Conservation (phyloP, 2,113 vertebrate species). For the Chaetorhynchus papuensis region DNA sequence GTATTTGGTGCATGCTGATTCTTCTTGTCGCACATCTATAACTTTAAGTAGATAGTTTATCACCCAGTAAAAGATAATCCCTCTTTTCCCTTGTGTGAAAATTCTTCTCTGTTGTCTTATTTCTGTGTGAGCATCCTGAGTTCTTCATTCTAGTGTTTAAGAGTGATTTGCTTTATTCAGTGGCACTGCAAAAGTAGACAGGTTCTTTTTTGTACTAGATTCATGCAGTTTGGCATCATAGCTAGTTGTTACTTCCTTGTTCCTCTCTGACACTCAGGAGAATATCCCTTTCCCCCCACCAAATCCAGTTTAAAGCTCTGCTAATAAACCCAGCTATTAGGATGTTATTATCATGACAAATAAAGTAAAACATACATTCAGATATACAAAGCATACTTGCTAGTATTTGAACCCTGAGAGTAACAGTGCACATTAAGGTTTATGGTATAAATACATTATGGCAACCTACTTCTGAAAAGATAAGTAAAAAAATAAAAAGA, state of each 20-base stretch:
- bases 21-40: not conserved
- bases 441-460: not conserved
- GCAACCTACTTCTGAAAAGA: not conserved
- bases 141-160: not conserved
- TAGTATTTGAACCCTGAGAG: not conserved
- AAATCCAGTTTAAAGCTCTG: not conserved
- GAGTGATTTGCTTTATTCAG: not conserved
- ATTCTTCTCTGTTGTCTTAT: not conserved
- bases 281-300: not conserved
- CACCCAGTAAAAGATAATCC: not conserved
- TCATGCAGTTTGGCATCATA: not conserved
- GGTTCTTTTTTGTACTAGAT: not conserved
- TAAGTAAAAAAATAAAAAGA: not conserved
- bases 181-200: not conserved
- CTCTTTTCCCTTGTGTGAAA: not conserved
- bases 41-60: not conserved
- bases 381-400: not conserved
- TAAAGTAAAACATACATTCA: not conserved
- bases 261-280: not conserved
- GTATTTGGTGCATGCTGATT: not conserved
- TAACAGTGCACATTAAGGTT: not conserved
- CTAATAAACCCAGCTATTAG: not conserved
- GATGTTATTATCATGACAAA: not conserved
- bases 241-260: not conserved
- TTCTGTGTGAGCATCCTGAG: not conserved